Evolutionary conservation across 1,140 invertebrate species (phyloP).

Genomic region (Zaprionus tsacasi): DNA sequence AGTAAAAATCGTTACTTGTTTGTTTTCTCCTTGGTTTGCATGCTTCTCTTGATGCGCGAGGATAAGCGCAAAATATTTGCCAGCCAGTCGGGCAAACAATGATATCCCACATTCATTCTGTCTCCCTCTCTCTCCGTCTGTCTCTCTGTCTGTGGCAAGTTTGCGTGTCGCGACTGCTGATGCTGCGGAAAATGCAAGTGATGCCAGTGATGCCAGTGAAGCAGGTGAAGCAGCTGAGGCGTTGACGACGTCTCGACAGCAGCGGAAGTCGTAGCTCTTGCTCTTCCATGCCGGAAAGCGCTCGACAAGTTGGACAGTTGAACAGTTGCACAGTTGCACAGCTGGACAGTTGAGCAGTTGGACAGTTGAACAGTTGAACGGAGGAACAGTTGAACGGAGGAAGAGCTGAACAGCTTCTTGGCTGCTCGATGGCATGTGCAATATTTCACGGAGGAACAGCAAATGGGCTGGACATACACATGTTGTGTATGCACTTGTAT

Average conservation of each 20-base stretch:
- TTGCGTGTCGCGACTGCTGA: constrained; percentile 29
- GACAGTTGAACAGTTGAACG: constrained; percentile 43
- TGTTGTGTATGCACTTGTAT: constrained; percentile 18
- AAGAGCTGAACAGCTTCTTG: constrained; percentile 42
- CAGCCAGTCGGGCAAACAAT: constrained; percentile 66
- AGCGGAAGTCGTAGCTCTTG: constrained; percentile 72
- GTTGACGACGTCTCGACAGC: constrained; percentile 46
- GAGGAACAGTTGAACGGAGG: constrained; percentile 61
- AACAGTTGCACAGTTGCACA: constrained; percentile 46
- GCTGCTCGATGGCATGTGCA: constrained; percentile 57
- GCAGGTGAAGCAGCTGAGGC: constrained; percentile 40
- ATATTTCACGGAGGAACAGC: constrained; percentile 57
- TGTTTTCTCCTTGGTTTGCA: constrained; percentile 8
- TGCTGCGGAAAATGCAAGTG: constrained; percentile 74
- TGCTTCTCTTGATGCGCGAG: constrained; percentile 38
- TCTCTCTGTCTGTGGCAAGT: constrained; percentile 14
- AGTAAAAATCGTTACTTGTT: too few relatives aligned
- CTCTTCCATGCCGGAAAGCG: constrained; percentile 59
- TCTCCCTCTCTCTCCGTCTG: too few relatives aligned
- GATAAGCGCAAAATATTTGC: constrained; percentile 77
- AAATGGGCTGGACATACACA: constrained; percentile 34
- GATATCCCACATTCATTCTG: constrained; percentile 65
- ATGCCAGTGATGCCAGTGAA: constrained; percentile 73
- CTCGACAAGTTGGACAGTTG: constrained; percentile 63
- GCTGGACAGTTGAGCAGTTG: constrained; percentile 11